Conservation (phyloP, 2,113 vertebrate species). For the Damaliscus lunatus region DNA sequence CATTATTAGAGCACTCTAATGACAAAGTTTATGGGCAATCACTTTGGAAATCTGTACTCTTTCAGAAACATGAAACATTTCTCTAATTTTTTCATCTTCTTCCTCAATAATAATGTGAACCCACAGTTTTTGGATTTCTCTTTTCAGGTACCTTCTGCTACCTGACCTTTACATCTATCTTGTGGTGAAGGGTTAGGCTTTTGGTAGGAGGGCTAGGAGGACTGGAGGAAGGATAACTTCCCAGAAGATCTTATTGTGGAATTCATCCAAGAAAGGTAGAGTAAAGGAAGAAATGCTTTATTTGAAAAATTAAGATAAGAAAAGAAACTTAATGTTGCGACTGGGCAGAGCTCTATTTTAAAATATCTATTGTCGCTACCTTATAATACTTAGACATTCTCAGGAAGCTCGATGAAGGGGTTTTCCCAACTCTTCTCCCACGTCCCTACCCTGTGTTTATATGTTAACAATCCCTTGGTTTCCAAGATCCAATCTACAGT, state of each 20-base stretch:
- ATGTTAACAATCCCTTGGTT: slow-evolving; percentile 40
- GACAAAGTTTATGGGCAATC: neutral
- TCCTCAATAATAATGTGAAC: neutral
- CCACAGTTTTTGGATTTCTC: neutral
- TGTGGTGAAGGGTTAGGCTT: neutral
- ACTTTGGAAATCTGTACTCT: neutral
- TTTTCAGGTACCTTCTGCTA: neutral
- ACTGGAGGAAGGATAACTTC: neutral
- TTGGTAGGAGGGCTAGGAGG: neutral
- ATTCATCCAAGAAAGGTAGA: neutral
- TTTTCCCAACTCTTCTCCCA: slow-evolving; percentile 29
- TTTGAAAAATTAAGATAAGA: slow-evolving; percentile 47
- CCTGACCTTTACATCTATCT: neutral
- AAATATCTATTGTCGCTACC: slow-evolving; percentile 5
- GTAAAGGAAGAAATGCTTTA: slow-evolving; percentile 29
- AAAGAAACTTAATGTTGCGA: neutral
- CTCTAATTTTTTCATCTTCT: neutral
- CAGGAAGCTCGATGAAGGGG: slow-evolving; percentile 35
- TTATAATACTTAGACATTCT: slow-evolving; percentile 32
- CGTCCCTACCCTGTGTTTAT: neutral
- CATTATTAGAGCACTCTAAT: neutral
- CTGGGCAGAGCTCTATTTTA: slow-evolving; percentile 21
- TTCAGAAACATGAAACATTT: neutral
- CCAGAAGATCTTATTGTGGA: neutral
- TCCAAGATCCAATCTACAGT: slow-evolving; percentile 18